phyloP scores from a whole-genome alignment of 2,113 vertebrate genomes.

The Rhodinocichla rosea region DNA sequence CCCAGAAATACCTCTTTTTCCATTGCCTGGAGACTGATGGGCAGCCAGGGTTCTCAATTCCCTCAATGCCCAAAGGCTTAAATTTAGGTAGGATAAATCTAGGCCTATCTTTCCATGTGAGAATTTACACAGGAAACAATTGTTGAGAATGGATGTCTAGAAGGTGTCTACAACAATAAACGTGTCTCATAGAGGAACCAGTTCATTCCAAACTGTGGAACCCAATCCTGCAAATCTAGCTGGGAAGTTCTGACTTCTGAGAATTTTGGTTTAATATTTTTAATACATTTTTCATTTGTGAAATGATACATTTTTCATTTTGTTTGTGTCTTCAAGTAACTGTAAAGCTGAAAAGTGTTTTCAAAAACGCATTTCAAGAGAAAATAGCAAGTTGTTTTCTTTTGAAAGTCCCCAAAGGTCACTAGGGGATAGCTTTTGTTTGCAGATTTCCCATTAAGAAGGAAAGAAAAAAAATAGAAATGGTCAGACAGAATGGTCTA shows the following conservation, averaged over 20 bases:
- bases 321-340: not conserved
- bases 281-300: not conserved
- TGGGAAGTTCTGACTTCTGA: not conserved
- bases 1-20: not conserved
- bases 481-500: not conserved
- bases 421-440: not conserved
- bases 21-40: not conserved
- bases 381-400: not conserved
- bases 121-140: not conserved
- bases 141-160: not conserved
- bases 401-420: not conserved
- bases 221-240: not conserved
- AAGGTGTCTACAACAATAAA: not conserved
- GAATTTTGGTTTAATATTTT: not conserved
- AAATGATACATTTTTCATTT: not conserved
- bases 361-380: not conserved
- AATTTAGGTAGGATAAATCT: not conserved
- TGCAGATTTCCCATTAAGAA: not conserved
- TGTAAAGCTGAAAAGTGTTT: not conserved
- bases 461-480: not conserved
- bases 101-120: not conserved
- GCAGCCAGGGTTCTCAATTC: not conserved
- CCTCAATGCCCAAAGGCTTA: not conserved
- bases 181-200: accelerated
- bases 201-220: not conserved